These are phyloP conservation scores for Gymnarchus niloticus DNA, from an alignment of 2,113 vertebrate genomes.

Conservation along the genomic window DNA sequence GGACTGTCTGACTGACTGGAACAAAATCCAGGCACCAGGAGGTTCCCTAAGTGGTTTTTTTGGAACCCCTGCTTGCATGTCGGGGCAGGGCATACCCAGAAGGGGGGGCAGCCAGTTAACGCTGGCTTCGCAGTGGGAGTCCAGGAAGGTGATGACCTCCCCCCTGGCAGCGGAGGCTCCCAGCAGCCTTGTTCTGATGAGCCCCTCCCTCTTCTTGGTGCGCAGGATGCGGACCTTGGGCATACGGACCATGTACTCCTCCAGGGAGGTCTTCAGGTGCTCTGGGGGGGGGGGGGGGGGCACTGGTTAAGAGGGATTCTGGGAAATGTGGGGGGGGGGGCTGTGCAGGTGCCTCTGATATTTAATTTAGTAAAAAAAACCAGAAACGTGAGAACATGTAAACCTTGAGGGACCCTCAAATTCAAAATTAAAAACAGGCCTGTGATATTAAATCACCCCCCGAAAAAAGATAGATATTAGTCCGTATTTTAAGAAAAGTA, in stretches of 20 bases:
- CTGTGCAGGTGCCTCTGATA: not conserved
- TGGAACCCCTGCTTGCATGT: too few species aligned
- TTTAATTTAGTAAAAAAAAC: not conserved
- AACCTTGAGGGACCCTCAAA: not conserved
- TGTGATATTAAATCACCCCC: too few species aligned
- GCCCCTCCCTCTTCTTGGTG: constrained; percentile 85
- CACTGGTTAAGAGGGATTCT: constrained; percentile 9
- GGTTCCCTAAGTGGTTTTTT: too few species aligned
- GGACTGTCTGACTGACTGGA: too few species aligned
- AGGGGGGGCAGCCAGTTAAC: constrained; percentile 95
- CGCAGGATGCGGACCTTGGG: constrained; percentile 85
- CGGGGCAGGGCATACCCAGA: constrained; percentile 65
- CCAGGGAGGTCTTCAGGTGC: constrained; percentile 82
- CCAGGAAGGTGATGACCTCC: constrained; percentile 92
- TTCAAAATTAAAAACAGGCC: too few species aligned
- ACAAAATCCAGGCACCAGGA: too few species aligned
- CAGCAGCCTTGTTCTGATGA: constrained; percentile 87
- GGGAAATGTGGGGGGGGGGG: not conserved
- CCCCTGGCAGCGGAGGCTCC: constrained; percentile 78
- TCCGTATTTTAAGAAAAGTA: not conserved
- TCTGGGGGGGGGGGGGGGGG: constrained; percentile 47
- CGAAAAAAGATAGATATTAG: too few species aligned
- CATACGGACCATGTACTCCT: constrained; percentile 84
- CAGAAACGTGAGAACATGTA: not conserved
- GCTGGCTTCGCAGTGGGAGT: constrained; percentile 94